phyloP scores from a whole-genome alignment of 53 echinoderm and acorn worm species.

The Crossaster papposus region DNA sequence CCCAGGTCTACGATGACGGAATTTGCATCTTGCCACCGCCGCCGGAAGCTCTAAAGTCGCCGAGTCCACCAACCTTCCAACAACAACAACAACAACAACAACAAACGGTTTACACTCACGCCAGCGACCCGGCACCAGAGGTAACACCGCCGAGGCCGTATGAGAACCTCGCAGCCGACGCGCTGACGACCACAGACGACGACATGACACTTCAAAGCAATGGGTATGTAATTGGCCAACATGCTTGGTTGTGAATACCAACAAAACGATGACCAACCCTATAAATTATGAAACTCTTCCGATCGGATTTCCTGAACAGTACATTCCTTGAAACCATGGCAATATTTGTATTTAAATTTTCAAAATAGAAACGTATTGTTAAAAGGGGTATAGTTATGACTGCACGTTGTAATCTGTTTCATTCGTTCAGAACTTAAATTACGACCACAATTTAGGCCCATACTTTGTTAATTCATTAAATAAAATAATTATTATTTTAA shows the following conservation, averaged over 20 bases:
- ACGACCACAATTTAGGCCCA: too few species aligned
- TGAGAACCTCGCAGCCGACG: neutral
- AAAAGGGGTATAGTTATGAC: too few species aligned
- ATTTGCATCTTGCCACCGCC: neutral
- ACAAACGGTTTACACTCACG: neutral
- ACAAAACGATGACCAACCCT: neutral
- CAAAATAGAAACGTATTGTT: too few species aligned
- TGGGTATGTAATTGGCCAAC: conserved; percentile 7
- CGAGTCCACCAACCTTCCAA: neutral
- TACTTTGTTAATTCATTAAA: too few species aligned
- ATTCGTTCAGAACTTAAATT: too few species aligned
- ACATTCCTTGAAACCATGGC: neutral
- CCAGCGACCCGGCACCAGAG: neutral
- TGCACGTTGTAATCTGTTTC: too few species aligned
- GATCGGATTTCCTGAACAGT: neutral
- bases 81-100: neutral
- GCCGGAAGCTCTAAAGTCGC: neutral
- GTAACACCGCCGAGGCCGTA: neutral
- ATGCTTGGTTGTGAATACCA: conserved; percentile 2
- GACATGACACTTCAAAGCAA: neutral
- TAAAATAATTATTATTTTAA: too few species aligned
- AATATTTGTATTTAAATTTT: neutral
- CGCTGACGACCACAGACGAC: neutral
- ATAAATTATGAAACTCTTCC: neutral
- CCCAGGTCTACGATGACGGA: conserved; percentile 1